phyloP scores from a whole-genome alignment of 2,888 invertebrate species.

The Exephanes ischioxanthus region DNA sequence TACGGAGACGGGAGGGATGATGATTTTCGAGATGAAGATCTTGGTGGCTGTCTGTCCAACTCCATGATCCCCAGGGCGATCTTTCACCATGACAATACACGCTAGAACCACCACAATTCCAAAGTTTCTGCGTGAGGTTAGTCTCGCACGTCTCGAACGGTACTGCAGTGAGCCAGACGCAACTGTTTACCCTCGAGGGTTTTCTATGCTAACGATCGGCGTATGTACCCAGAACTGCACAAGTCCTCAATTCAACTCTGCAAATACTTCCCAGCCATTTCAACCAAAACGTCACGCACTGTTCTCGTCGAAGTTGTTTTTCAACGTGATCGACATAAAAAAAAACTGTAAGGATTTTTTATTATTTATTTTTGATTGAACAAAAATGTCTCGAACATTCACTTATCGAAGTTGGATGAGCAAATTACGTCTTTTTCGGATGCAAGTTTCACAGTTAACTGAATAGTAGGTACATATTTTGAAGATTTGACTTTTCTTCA shows the following conservation, averaged over 20 bases:
- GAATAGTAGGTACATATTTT: not conserved
- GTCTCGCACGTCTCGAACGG: not conserved
- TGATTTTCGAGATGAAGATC: constrained; percentile 1
- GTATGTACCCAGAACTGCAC: not conserved
- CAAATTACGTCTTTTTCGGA: not conserved
- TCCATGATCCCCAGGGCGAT: constrained; percentile 4
- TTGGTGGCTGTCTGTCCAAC: not conserved
- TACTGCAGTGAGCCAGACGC: constrained; percentile 1
- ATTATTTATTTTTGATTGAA: not conserved
- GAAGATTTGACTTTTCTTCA: not conserved
- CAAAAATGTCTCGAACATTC: not conserved
- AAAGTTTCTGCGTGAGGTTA: constrained; percentile 19
- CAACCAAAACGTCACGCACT: not conserved
- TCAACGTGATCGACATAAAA: not conserved
- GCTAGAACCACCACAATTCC: constrained; percentile 6
- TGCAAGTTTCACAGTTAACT: not conserved
- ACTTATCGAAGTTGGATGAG: not conserved
- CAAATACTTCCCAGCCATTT: constrained; percentile 5
- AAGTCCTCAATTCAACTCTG: not conserved
- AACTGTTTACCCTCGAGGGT: not conserved
- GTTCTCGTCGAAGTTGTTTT: not conserved
- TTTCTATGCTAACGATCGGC: not conserved
- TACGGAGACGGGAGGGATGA: not conserved
- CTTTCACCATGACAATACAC: not conserved
- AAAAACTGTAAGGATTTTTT: not conserved